Conservation (phyloP, 2,888 invertebrate species). For the Leptinotarsa haldemani region DNA sequence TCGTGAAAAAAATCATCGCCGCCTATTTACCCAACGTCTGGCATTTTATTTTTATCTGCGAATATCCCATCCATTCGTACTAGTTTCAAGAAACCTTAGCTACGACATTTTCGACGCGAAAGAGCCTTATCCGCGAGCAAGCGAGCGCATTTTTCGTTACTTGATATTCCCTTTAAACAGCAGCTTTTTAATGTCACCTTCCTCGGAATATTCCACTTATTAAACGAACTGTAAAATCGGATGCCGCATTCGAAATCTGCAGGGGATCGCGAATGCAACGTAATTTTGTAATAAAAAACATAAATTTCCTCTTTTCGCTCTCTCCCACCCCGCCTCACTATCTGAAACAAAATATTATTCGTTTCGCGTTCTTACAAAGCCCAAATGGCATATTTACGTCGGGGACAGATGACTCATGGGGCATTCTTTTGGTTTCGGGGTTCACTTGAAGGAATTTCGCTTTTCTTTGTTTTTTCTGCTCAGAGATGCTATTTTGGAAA, state of each 20-base stretch:
- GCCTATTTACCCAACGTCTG: slow-evolving; percentile 12
- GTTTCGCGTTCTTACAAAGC: slow-evolving; percentile 9
- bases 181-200: slow-evolving; percentile 40
- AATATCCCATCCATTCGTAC: slow-evolving; percentile 10
- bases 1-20: not conserved
- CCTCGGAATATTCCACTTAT: slow-evolving; percentile 29
- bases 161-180: slow-evolving; percentile 33
- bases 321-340: not conserved
- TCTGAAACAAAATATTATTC: slow-evolving; percentile 16
- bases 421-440: slow-evolving; percentile 7
- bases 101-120: slow-evolving; percentile 27
- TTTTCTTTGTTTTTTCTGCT: slow-evolving; percentile 5
- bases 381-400: slow-evolving; percentile 15
- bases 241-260: slow-evolving; percentile 19
- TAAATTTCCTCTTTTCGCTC: not conserved
- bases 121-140: slow-evolving; percentile 19
- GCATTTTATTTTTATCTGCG: slow-evolving; percentile 14
- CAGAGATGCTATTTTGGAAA: not conserved
- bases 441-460: slow-evolving; percentile 4
- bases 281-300: slow-evolving; percentile 16
- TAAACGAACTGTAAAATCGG: slow-evolving; percentile 34
- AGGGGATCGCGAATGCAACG: slow-evolving; percentile 15
- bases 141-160: slow-evolving; percentile 34
- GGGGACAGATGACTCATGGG: slow-evolving; percentile 15
- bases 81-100: slow-evolving; percentile 20